phyloP scores from a whole-genome alignment of 1,140 invertebrate genomes.

The Helicoverpa zea region DNA sequence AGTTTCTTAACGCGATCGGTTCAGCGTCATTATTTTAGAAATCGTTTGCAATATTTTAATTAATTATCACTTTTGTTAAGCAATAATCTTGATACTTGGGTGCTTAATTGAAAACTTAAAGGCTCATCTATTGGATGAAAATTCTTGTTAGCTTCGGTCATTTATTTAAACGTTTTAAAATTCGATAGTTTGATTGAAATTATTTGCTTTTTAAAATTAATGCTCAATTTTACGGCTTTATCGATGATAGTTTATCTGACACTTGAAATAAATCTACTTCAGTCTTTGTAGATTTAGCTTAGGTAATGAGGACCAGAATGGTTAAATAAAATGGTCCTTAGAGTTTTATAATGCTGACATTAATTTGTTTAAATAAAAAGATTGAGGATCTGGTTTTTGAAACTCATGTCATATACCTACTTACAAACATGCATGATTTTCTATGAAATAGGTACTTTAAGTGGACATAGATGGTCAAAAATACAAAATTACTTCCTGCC shows the following conservation, averaged over 20 bases:
- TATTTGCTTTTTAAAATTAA: no score
- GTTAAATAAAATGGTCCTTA: no score
- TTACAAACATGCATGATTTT: neutral
- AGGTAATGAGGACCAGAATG: no score
- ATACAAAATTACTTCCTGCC: conserved; percentile 58
- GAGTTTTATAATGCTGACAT: no score
- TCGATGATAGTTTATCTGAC: no score
- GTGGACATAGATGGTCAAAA: neutral
- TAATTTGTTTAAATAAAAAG: no score
- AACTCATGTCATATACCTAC: no score
- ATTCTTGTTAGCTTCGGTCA: neutral
- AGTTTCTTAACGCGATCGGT: conserved; percentile 40
- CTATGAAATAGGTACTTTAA: conserved; percentile 7
- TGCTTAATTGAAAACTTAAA: conserved; percentile 24
- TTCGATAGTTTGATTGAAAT: neutral
- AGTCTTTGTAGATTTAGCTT: no score
- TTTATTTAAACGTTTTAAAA: neutral
- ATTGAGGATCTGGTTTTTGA: no score
- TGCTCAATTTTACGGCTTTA: no score
- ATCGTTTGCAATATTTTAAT: conserved; percentile 39
- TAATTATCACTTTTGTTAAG: conserved; percentile 16
- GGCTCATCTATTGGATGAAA: conserved; percentile 16
- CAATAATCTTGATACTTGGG: neutral
- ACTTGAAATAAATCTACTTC: no score
- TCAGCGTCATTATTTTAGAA: conserved; percentile 33